Evolutionary conservation across 1,140 invertebrate species (phyloP).

Genomic region (Cherax quadricarinatus): DNA sequence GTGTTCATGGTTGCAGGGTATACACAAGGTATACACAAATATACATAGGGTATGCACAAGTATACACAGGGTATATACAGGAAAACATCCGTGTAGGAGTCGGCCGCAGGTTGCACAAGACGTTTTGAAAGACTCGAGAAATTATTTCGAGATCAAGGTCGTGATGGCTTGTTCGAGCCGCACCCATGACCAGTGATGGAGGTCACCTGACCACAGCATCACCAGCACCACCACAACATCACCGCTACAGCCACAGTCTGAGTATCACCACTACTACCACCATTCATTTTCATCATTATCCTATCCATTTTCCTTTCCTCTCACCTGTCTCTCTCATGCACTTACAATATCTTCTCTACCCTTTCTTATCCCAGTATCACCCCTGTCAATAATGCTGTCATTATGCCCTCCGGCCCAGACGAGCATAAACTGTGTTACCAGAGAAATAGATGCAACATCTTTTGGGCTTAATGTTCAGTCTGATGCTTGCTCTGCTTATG

Average conservation of each 20-base stretch:
- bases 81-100: too few species aligned
- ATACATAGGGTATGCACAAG: too few species aligned
- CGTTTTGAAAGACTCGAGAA: too few species aligned
- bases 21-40: too few species aligned
- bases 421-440: neutral
- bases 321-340: neutral
- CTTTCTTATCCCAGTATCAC: neutral
- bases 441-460: neutral
- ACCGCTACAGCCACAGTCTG: neutral
- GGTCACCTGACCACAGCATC: neutral
- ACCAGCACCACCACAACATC: too few species aligned
- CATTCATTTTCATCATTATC: neutral
- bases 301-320: neutral
- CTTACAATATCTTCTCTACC: neutral
- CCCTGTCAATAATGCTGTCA: neutral
- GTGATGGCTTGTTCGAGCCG: too few species aligned
- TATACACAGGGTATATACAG: too few species aligned
- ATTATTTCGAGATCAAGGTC: too few species aligned
- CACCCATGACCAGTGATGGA: neutral
- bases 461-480: neutral
- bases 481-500: too few species aligned
- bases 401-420: neutral
- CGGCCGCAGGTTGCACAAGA: too few species aligned
- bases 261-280: too few species aligned
- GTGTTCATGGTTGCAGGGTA: too few species aligned